Evolutionary conservation across 37 sponge, comb jelly and placozoan species (phyloP), one percentile per base, ranked within the genome.

Genomic region (Halichondria panicea): DNA sequence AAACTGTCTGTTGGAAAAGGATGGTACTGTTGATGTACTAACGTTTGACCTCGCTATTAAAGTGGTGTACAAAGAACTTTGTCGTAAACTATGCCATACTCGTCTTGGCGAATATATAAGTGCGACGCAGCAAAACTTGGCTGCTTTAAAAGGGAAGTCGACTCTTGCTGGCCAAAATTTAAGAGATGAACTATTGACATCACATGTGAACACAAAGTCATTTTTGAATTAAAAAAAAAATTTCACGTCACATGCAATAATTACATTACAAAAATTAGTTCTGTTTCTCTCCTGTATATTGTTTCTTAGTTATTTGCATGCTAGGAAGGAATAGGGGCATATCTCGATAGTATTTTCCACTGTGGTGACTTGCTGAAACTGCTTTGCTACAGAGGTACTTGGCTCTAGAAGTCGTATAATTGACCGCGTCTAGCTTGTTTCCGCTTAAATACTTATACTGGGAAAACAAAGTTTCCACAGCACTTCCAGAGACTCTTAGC

Each of bases 161-260:
- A 70, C 71, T 24, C 71, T 70, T 70, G 71, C 71, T 70, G 71
- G 71, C 28, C 52, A 45, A 44, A 70, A 70, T 70, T 45, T 70
- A 45, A 70, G 71, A 43, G 52, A 70, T 70, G 71, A 44, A 44
- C 22, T 70, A 8, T 43, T 70, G 53, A 43, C 71, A 46, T 70
- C 53, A 70, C 71, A 70, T 70, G 71, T 70, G 24, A 43, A 70
- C 18, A 70, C 30, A 24, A 70, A 70, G 31, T 58, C 60, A 58
- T 58, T 58, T 21, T 27, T 58, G 27, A 58, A 58, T 21, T 58
- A 27, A 58, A n/a, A 12, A 58, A n/a, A n/a, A n/a, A n/a, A n/a
- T n/a, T n/a, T n/a, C n/a, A n/a, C n/a, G n/a, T n/a, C n/a, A n/a
- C n/a, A n/a, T n/a, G n/a, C n/a, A n/a, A n/a, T n/a, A n/a, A n/a